Evolutionary conservation across 2,888 invertebrate genomes (phyloP).

Genomic region (Eubasilissa splendida): DNA sequence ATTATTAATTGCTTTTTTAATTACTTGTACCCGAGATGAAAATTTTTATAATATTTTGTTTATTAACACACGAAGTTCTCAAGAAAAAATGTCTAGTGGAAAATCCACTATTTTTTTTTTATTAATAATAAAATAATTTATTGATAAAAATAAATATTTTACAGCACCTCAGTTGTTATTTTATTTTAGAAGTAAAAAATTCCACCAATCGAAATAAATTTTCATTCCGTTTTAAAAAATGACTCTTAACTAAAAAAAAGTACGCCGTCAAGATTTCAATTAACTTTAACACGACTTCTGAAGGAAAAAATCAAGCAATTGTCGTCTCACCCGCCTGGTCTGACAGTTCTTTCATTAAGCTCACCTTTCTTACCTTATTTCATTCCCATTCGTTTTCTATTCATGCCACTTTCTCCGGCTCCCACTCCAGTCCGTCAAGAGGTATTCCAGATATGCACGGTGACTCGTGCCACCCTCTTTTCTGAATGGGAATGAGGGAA

Average conservation of each 20-base stretch:
- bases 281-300: conserved; percentile 26
- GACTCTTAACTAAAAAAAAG: conserved; percentile 19
- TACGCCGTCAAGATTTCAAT: conserved; percentile 35
- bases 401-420: conserved; percentile 10
- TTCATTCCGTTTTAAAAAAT: background rate
- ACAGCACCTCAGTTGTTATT: too few species aligned
- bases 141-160: too few species aligned
- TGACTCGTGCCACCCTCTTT: background rate
- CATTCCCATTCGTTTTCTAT: conserved; percentile 22
- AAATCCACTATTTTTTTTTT: too few species aligned
- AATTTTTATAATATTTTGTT: too few species aligned
- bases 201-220: background rate
- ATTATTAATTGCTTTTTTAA: too few species aligned
- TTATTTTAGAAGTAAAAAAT: too few species aligned
- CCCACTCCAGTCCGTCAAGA: conserved; percentile 21
- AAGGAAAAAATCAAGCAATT: conserved; percentile 32
- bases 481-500: too few species aligned
- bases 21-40: too few species aligned
- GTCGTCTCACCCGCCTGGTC: conserved; percentile 21
- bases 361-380: conserved; percentile 29
- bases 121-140: too few species aligned
- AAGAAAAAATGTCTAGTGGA: too few species aligned
- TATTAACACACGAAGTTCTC: too few species aligned
- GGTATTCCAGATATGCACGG: conserved; percentile 31
- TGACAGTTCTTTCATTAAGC: conserved; percentile 35